A percentile compares a stretch with the other conserved stretches of the same genome.
Conservation (phyloP, 2,888 invertebrate species). For the Melanostoma mellinum region DNA sequence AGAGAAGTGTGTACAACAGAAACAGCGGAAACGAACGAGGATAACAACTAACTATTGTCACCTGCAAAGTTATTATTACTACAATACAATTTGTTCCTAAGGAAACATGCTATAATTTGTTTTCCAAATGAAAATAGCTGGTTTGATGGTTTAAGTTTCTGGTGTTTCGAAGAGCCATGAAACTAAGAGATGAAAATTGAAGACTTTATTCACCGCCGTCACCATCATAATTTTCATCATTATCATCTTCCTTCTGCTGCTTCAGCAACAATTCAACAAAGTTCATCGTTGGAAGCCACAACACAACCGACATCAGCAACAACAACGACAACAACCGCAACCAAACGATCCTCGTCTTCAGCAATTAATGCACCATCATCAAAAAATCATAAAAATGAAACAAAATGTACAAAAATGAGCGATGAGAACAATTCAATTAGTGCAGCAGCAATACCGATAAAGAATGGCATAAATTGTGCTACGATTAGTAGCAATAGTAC, state of each 20-base stretch:
- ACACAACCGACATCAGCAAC: slow-evolving; percentile 66
- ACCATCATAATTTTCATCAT: slow-evolving; percentile 54
- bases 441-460: slow-evolving; percentile 76
- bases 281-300: not conserved
- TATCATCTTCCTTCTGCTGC: slow-evolving; percentile 36
- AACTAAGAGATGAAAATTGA: slow-evolving; percentile 75
- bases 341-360: slow-evolving; percentile 55
- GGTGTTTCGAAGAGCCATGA: slow-evolving; percentile 42
- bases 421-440: slow-evolving; percentile 86
- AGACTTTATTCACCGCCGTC: slow-evolving; percentile 73
- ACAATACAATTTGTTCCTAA: slow-evolving; percentile 26
- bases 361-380: slow-evolving; percentile 72
- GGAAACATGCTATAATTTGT: not conserved
- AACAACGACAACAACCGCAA: slow-evolving; percentile 47
- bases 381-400: slow-evolving; percentile 83
- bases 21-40: slow-evolving; percentile 58
- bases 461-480: slow-evolving; percentile 88
- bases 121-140: not conserved
- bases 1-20: slow-evolving; percentile 30
- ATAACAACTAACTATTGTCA: slow-evolving; percentile 4
- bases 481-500: slow-evolving; percentile 73
- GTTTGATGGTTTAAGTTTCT: not conserved
- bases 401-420: slow-evolving; percentile 88
- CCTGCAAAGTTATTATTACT: too few species aligned
- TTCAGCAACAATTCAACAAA: slow-evolving; percentile 10